These are phyloP conservation scores for Propithecus perrieri DNA, from an alignment of 2,797 vertebrate genomes.

Conservation along the genomic window DNA sequence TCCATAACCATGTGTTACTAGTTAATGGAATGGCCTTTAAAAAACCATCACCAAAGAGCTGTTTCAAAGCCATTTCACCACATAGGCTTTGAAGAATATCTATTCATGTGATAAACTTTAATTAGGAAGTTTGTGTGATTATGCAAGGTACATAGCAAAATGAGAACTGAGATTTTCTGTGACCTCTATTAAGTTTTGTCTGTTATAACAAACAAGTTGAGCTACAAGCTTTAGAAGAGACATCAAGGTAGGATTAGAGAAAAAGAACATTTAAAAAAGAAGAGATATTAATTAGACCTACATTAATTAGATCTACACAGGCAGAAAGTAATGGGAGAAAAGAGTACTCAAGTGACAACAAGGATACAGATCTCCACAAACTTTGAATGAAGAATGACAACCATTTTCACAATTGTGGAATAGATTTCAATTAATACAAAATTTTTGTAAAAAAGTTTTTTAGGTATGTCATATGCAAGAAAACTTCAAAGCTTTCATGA, in stretches of 20 bases:
- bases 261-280: neutral
- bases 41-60: constrained; percentile 31
- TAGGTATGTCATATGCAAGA: neutral
- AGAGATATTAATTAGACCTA: neutral
- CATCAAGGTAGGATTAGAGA: neutral
- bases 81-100: constrained; percentile 18
- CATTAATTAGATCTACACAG: neutral
- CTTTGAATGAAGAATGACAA: neutral
- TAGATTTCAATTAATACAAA: neutral
- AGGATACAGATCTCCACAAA: neutral
- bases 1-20: constrained; percentile 41
- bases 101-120: constrained; percentile 42
- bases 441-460: neutral
- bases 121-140: neutral
- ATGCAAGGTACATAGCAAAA: neutral
- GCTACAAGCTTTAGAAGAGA: neutral
- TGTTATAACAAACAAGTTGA: neutral
- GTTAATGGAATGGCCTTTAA: constrained; percentile 56
- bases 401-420: neutral
- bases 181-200: neutral
- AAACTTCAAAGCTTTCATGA: constrained; percentile 10
- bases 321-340: neutral
- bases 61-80: constrained; percentile 49
- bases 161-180: constrained; percentile 26
- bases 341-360: neutral